Evolutionary conservation across 1,140 invertebrate species (phyloP), one percentile per base, ranked within the genome.

Genomic region (Microvelia longipes): DNA sequence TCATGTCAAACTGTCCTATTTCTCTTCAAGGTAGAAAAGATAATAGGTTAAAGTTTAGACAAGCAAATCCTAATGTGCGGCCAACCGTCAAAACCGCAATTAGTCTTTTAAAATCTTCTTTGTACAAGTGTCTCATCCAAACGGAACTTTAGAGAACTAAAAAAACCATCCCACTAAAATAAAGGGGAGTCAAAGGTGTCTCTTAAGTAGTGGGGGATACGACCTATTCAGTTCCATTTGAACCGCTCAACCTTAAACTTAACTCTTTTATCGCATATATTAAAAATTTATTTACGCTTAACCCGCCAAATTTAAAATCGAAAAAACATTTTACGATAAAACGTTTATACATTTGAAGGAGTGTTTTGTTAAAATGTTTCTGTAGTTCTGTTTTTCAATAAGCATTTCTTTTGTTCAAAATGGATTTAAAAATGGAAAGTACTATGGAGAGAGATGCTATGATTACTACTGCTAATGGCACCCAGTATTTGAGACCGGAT

Each of bases 401-500:
- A 50, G 35, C 19, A 50, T 50, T 11, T 50, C 5, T 50, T 50
- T 50, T 50, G 5, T 50, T 50, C 5, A 50, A 5, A 50, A 50
- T 11, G 35, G 35, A 50, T 50, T 19, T 11, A 50, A 50, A 19
- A 19, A 50, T 50, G 35, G 35, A 50, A 50, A 19, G 35, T 50
- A 19, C 35, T 50, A 50, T 50, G 5, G 35, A 50, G 19, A 50
- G 35, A 5, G 35, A 50, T 11, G 35, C 35, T 50, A 50, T 50
- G 35, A 50, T 50, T 11, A 50, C 35, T 11, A 50, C 35, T 5
- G 35, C 69, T n/a, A 75, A 72, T 69, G 76, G 73, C 63, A 92
- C 91, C 82, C 92, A 94, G 83, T 94, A 94, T 81, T 84, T 94
- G 77, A 85, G 90, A 81, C 92, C 92, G 84, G 92, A 94, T 82